phyloP scores from a whole-genome alignment of 2,113 vertebrate genomes.

The Oriolus oriolus region DNA sequence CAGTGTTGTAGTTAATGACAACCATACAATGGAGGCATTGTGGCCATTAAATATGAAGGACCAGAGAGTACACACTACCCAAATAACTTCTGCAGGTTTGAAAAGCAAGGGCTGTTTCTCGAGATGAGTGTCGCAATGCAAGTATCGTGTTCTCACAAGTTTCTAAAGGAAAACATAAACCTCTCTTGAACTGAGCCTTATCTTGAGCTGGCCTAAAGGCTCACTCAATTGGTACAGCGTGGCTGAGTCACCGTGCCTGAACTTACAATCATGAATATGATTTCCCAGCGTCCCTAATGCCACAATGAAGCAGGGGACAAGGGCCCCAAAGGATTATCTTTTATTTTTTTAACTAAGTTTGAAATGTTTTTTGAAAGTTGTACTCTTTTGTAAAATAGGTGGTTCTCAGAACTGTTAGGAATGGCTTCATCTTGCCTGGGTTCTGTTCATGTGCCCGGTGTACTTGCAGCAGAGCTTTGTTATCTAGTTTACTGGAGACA shows the following conservation, averaged over 20 bases:
- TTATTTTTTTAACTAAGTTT: background rate
- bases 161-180: constrained; percentile 16
- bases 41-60: constrained; percentile 15
- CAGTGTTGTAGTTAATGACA: background rate
- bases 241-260: background rate
- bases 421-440: background rate
- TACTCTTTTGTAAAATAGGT: background rate
- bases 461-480: background rate
- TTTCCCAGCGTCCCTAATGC: background rate
- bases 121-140: background rate
- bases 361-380: background rate
- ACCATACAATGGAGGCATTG: background rate
- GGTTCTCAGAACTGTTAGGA: background rate
- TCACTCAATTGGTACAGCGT: accelerated
- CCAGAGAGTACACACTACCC: background rate
- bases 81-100: constrained; percentile 21
- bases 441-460: background rate
- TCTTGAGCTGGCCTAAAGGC: background rate
- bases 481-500: background rate
- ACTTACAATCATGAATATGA: background rate
- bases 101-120: constrained; percentile 11
- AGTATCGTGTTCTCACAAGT: background rate
- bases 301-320: background rate
- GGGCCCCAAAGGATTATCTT: background rate
- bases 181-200: background rate